These are phyloP conservation scores for Pipistrellus kuhlii DNA, from an alignment of 2,797 vertebrate genomes.

Conservation along the genomic window DNA sequence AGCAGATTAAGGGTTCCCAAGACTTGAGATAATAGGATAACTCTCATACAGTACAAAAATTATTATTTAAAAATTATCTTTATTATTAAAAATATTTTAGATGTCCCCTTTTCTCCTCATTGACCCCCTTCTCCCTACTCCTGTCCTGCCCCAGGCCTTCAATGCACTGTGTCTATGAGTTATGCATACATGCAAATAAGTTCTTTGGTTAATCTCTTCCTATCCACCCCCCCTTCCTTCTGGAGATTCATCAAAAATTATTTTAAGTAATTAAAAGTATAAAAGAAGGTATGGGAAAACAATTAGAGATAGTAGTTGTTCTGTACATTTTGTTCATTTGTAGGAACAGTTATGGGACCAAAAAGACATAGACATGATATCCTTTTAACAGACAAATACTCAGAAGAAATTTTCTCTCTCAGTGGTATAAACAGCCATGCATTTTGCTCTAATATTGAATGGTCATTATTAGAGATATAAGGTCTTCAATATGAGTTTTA, in stretches of 20 bases:
- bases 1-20: neutral
- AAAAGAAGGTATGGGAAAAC: neutral
- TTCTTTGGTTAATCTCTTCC: no score
- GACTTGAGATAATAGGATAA: slow-evolving; percentile 28
- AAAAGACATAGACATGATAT: neutral
- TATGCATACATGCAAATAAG: no score
- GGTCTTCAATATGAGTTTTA: neutral
- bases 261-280: slow-evolving; percentile 36
- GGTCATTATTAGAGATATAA: neutral
- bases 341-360: neutral
- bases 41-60: neutral
- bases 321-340: neutral
- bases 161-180: no score
- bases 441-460: neutral
- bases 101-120: no score
- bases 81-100: no score
- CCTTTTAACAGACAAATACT: neutral
- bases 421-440: neutral
- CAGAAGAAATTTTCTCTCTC: slow-evolving; percentile 24
- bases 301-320: neutral
- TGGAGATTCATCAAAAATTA: neutral
- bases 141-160: no score
- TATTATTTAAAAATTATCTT: no score
- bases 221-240: no score
- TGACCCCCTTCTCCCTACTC: no score